These are phyloP conservation scores for Cygnus olor DNA, from an alignment of 2,797 vertebrate species.

Conservation along the genomic window DNA sequence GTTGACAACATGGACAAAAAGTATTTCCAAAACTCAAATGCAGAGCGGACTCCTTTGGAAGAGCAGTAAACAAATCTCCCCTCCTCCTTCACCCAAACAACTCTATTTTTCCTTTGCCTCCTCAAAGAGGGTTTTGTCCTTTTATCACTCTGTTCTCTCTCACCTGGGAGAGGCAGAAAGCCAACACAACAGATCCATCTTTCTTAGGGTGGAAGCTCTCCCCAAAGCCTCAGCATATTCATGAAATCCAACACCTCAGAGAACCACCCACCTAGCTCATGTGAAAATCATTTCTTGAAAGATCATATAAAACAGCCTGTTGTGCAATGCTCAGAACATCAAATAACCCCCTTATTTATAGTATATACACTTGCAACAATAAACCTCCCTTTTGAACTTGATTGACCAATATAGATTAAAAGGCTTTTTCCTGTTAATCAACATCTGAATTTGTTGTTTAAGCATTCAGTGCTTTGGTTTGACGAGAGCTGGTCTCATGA, in stretches of 20 bases:
- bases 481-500: neutral
- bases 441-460: constrained; percentile 54
- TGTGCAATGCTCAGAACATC: constrained; percentile 38
- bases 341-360: constrained; percentile 62
- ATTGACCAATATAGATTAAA: constrained; percentile 56
- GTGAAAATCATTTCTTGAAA: constrained; percentile 33
- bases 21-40: constrained; percentile 19
- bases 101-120: neutral
- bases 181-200: neutral
- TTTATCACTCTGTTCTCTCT: neutral
- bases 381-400: constrained; percentile 31
- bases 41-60: neutral
- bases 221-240: neutral
- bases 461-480: constrained; percentile 3
- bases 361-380: constrained; percentile 56
- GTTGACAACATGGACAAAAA: constrained; percentile 1
- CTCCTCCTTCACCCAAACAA: neutral
- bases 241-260: constrained; percentile 10
- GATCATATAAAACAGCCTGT: constrained; percentile 13
- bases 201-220: neutral
- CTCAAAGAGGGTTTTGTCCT: neutral
- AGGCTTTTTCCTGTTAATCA: constrained; percentile 19
- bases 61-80: neutral
- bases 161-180: neutral
- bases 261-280: constrained; percentile 52